These are phyloP conservation scores for Linepithema humile DNA, from an alignment of 1,140 invertebrate genomes.

Conservation along the genomic window DNA sequence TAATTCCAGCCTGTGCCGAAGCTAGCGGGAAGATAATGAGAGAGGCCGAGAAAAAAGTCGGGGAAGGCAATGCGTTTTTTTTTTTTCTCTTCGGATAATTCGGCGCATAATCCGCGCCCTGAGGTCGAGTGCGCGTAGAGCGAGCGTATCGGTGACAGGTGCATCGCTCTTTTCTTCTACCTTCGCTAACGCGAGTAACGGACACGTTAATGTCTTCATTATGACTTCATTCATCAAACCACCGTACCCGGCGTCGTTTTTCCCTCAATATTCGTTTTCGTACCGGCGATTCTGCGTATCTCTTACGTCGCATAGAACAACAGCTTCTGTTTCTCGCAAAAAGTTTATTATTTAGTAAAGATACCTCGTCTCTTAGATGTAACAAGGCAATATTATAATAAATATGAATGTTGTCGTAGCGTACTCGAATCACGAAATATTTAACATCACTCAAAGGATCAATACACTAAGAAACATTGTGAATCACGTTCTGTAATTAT, in stretches of 20 bases:
- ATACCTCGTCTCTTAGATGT: neutral
- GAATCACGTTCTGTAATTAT: too few relatives aligned
- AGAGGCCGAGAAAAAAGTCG: conserved; percentile 38
- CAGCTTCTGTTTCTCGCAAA: neutral
- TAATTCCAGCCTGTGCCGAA: conserved; percentile 39
- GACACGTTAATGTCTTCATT: conserved; percentile 69
- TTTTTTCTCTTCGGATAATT: conserved; percentile 33
- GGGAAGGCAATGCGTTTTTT: neutral
- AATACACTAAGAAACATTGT: too few relatives aligned
- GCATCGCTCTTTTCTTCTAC: conserved; percentile 11
- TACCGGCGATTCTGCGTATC: neutral
- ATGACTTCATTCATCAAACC: conserved; percentile 35
- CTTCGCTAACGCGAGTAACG: conserved; percentile 45
- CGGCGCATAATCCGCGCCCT: conserved; percentile 35
- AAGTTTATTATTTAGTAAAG: neutral
- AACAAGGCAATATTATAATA: neutral
- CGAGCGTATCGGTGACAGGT: conserved; percentile 55
- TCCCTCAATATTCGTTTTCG: conserved; percentile 30
- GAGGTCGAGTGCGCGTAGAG: conserved; percentile 13
- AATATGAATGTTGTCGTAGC: neutral
- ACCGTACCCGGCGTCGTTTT: conserved; percentile 22
- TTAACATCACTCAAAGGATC: neutral
- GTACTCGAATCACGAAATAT: neutral
- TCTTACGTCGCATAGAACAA: neutral
- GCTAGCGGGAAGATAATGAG: conserved; percentile 44